phyloP scores from a whole-genome alignment of 1,140 invertebrate species.

The Ostrea denselamellosa region DNA sequence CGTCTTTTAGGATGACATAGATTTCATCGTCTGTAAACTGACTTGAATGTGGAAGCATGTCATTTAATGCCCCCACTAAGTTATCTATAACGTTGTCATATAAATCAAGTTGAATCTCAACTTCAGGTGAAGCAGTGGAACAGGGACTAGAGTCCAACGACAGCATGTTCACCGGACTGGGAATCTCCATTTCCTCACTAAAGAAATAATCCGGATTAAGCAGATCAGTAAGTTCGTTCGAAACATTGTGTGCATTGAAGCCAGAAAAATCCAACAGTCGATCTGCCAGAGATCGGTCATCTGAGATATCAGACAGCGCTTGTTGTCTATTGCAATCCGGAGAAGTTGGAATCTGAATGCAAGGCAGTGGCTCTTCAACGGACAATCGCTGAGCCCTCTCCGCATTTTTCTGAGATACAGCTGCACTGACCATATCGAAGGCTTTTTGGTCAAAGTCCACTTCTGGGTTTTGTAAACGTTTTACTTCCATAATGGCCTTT shows the following conservation, averaged over 20 bases:
- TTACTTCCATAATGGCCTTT: conserved; percentile 58
- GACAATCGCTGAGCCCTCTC: not conserved
- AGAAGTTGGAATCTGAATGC: conserved; percentile 1
- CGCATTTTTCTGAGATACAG: conserved; percentile 14
- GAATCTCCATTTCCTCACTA: not conserved
- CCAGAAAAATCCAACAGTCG: conserved; percentile 7
- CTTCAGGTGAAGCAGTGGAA: not conserved
- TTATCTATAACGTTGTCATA: conserved; percentile 7
- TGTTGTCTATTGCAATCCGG: conserved; percentile 23
- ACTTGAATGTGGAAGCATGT: conserved; percentile 39
- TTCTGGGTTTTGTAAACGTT: conserved; percentile 47
- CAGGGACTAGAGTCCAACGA: not conserved
- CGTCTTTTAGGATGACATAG: conserved; percentile 2
- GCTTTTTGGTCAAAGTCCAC: not conserved
- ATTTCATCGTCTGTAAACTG: conserved; percentile 40
- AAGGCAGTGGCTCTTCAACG: not conserved
- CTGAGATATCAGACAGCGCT: conserved; percentile 14
- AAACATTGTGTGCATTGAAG: not conserved
- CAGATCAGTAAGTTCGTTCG: not conserved
- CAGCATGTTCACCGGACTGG: not conserved
- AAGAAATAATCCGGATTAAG: conserved; percentile 11
- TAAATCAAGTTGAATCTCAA: not conserved
- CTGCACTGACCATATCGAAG: conserved; percentile 10
- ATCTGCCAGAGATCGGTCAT: not conserved
- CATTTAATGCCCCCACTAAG: conserved; percentile 32